A percentile compares a stretch with the other conserved stretches of the same genome.
These are phyloP conservation scores for Diceros bicornis DNA, from an alignment of 2,797 vertebrate species.

Conservation along the genomic window DNA sequence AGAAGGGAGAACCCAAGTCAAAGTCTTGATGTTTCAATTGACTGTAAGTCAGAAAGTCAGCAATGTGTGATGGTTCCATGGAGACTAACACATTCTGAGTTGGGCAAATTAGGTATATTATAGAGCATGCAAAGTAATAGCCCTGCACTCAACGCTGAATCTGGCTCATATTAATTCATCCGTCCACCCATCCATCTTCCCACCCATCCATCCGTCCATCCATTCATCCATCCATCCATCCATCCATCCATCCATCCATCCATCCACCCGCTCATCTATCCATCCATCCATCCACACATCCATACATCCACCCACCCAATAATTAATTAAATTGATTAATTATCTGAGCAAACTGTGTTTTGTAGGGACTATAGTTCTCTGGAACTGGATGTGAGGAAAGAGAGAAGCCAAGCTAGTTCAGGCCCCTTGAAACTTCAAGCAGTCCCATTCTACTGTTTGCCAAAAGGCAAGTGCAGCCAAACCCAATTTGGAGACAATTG, in stretches of 20 bases:
- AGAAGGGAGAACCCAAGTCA: not conserved
- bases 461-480: not conserved
- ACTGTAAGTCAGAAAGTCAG: not conserved
- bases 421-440: not conserved
- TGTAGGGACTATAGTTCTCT: not conserved
- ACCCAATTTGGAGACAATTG: not conserved
- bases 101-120: not conserved
- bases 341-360: not conserved
- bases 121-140: not conserved
- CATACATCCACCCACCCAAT: not conserved
- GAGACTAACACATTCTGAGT: not conserved
- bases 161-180: not conserved
- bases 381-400: not conserved
- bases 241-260: not conserved
- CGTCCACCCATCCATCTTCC: rapidly evolving
- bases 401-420: not conserved
- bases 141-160: not conserved
- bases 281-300: too few relatives aligned
- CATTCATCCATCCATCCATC: not conserved
- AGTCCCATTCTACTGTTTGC: not conserved
- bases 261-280: not conserved
- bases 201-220: not conserved
- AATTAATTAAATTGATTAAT: not conserved
- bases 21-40: not conserved
- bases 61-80: too few relatives aligned